Evolutionary conservation across 2,888 invertebrate genomes (phyloP).

Genomic region (Ligdia adustata): DNA sequence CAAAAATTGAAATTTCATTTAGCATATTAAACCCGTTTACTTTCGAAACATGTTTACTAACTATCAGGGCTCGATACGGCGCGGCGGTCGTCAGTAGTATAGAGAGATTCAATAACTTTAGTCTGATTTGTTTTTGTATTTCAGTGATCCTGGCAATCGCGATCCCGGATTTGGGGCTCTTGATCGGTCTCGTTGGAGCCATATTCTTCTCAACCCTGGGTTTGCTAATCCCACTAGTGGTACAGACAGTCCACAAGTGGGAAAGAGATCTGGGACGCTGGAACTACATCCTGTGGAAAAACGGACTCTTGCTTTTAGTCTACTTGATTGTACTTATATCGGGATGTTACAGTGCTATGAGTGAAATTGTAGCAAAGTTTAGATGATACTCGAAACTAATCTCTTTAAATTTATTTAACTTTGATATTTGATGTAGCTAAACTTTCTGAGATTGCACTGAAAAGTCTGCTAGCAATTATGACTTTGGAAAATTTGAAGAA

Average conservation of each 20-base stretch:
- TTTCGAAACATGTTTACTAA: too few relatives aligned
- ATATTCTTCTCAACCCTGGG: constrained; percentile 89
- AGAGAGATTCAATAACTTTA: too few relatives aligned
- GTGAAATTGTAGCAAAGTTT: constrained; percentile 52
- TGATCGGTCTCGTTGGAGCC: constrained; percentile 95
- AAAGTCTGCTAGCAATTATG: too few relatives aligned
- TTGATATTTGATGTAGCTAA: too few relatives aligned
- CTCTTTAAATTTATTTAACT: too few relatives aligned
- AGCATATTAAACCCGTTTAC: too few relatives aligned
- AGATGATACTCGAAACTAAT: neutral
- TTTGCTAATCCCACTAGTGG: constrained; percentile 88
- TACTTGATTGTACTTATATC: constrained; percentile 64
- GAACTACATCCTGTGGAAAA: constrained; percentile 87
- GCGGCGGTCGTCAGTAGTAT: too few relatives aligned
- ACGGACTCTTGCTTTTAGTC: constrained; percentile 68
- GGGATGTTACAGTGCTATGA: constrained; percentile 63
- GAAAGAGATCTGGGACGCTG: constrained; percentile 85
- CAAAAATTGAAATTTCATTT: too few relatives aligned
- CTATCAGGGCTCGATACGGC: too few relatives aligned
- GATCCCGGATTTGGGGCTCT: constrained; percentile 92
- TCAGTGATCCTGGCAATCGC: constrained; percentile 89
- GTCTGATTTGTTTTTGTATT: too few relatives aligned
- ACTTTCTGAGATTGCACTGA: too few relatives aligned
- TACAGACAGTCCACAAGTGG: constrained; percentile 89
- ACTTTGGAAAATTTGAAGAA: too few relatives aligned